Evolutionary conservation across 2,113 vertebrate species (phyloP).

Genomic region (Oenanthe oenanthe): DNA sequence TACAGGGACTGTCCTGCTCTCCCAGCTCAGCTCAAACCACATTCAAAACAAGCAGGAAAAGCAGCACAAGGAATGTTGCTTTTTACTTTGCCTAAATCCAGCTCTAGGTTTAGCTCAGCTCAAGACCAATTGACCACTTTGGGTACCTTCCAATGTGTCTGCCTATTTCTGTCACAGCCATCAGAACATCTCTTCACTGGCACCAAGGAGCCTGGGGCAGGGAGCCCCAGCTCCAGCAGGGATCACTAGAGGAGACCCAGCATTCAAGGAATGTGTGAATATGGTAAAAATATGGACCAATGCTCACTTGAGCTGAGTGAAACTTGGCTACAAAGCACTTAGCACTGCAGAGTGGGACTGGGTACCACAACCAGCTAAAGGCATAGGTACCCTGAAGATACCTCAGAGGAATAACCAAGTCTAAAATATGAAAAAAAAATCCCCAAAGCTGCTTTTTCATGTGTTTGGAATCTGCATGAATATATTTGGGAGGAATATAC

Average conservation of each 20-base stretch:
- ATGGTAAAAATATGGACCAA: background rate
- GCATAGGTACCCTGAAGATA: background rate
- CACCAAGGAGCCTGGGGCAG: background rate
- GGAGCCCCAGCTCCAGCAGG: rapidly evolving
- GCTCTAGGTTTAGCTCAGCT: background rate
- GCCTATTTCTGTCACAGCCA: background rate
- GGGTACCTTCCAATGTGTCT: background rate
- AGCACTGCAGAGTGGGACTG: background rate
- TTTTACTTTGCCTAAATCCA: background rate
- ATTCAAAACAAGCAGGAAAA: background rate
- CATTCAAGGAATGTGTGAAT: background rate
- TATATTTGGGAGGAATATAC: background rate
- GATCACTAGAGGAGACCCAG: background rate
- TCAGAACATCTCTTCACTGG: background rate
- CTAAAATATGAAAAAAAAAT: background rate
- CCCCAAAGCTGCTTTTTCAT: background rate
- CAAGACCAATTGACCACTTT: background rate
- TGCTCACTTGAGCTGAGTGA: background rate
- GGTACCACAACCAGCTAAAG: background rate
- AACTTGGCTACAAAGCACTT: background rate
- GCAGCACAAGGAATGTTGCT: background rate
- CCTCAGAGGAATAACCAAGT: background rate
- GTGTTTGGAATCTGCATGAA: background rate
- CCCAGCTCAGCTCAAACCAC: background rate
- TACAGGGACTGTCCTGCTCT: rapidly evolving